phyloP scores from a whole-genome alignment of 2,888 invertebrate species.

The Physocephala rufipes region DNA sequence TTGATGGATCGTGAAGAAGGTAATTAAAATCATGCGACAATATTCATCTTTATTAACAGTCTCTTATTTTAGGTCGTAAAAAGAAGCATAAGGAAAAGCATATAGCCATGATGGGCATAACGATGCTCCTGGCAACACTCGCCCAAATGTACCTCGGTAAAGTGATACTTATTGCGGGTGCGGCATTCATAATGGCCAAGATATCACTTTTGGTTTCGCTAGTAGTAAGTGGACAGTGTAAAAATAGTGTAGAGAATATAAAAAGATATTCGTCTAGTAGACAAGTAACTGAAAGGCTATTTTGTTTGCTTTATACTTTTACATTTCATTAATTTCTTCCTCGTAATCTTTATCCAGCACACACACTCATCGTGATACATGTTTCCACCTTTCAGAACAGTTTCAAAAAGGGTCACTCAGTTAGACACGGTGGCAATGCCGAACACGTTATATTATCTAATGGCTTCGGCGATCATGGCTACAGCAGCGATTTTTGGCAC shows the following conservation, averaged over 20 bases:
- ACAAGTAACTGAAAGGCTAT: no score
- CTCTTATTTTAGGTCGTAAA: slow-evolving; percentile 71
- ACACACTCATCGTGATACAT: background rate
- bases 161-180: slow-evolving; percentile 74
- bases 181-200: slow-evolving; percentile 74
- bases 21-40: no score
- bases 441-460: slow-evolving; percentile 69
- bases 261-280: background rate
- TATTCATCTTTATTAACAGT: no score
- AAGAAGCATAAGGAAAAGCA: slow-evolving; percentile 67
- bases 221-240: slow-evolving; percentile 63
- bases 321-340: background rate
- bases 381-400: slow-evolving; percentile 66
- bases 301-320: background rate
- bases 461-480: slow-evolving; percentile 52
- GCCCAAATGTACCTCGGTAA: slow-evolving; percentile 75
- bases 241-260: background rate
- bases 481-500: slow-evolving; percentile 65
- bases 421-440: slow-evolving; percentile 63
- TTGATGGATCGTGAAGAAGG: background rate
- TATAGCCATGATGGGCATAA: slow-evolving; percentile 71
- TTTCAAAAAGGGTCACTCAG: slow-evolving; percentile 70
- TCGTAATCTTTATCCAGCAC: background rate
- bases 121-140: slow-evolving; percentile 72
- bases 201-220: slow-evolving; percentile 72